Evolutionary conservation across 2,113 vertebrate genomes (phyloP), one percentile per base, ranked within the genome.

Genomic region (Silurus asotus): DNA sequence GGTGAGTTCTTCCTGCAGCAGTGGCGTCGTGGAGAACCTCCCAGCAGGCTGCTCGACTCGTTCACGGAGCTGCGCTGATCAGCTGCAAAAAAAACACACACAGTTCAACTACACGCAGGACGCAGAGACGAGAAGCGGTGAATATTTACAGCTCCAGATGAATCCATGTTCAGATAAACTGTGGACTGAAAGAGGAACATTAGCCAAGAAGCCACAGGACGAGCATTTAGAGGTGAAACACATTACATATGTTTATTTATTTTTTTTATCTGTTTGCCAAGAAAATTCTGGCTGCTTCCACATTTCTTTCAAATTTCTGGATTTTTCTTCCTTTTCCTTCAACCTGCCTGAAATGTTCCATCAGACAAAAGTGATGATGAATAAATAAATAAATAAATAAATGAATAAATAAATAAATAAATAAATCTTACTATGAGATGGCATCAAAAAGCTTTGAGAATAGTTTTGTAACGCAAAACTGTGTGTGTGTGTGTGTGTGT

Each of bases 1-100:
- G 96, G 97, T 59, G 97, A 98, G 86, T 96, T 96, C 91, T 97
- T 97, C 91, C 95, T 95, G n/a, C 96, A 95, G 0, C 96, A 96
- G 23, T 94, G 95, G 17, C 95, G 95, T 67, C 91, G 88, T 74
- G 94, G 8, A 0, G 97, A 98, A 15, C 96, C 96, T 37, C 97
- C 97, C 86, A 98, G 92, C 2, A 98, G 93, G 87, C 97, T 98
- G 94, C 97, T 98, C 87, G 97, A 97, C 92, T 98, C 97, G 0
- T 97, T 98, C 89, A 98, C 96, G 0, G 95, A 94, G 90, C 95
- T 95, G 15, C 96, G 96, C 90, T 97, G 96, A 49, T 98, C 97
- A 2, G 95, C 97, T 98, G 92, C 19, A 55, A 53, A 88, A 88
- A 80, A 89, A 48, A 82, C 62, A 70, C 55, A 90, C 76, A 85